A percentile compares a stretch with the other conserved stretches of the same genome.
Evolutionary conservation across 2,113 vertebrate species (phyloP).

Genomic region (Danio rerio): GRCz12tu NC_133190.1:15344001-15344500

Average conservation of each 20-base stretch:
- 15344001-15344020: too few species aligned
- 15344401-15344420: constrained; percentile 29
- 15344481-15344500: constrained; percentile 48
- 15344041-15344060: too few species aligned
- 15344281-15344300: not conserved
- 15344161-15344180: too few species aligned
- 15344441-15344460: constrained; percentile 42
- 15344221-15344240: not conserved
- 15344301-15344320: not conserved
- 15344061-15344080: too few species aligned
- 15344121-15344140: too few species aligned
- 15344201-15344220: not conserved
- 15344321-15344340: not conserved
- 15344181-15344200: too few species aligned
- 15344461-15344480: constrained; percentile 41
- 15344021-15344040: too few species aligned
- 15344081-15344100: too few species aligned
- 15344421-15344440: constrained; percentile 36
- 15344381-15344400: constrained; percentile 32
- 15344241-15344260: not conserved
- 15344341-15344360: not conserved
- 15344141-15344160: too few species aligned
- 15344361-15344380: not conserved
- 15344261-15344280: not conserved
- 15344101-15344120: too few species aligned